Evolutionary conservation across 2,113 vertebrate genomes (phyloP).

Genomic region (Parus major): DNA sequence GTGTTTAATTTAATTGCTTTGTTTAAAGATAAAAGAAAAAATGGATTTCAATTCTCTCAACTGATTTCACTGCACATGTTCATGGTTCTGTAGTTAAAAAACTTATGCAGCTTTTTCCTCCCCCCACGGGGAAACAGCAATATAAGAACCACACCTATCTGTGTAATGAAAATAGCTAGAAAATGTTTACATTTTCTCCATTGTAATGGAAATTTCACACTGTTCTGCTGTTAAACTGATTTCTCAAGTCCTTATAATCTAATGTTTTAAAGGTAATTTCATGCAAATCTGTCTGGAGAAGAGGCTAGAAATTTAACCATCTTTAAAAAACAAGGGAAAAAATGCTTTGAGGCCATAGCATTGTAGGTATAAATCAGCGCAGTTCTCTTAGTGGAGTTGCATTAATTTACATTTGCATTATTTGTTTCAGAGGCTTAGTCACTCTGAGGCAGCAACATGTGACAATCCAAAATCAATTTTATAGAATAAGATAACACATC

Average conservation of each 20-base stretch:
- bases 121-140: slow-evolving; percentile 26
- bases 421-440: background rate
- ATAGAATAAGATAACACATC: background rate
- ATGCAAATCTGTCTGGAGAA: background rate
- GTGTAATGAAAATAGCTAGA: slow-evolving; percentile 48
- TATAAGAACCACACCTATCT: slow-evolving; percentile 36
- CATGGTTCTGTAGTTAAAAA: slow-evolving; percentile 3
- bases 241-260: slow-evolving; percentile 1
- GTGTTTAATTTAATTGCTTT: slow-evolving; percentile 62
- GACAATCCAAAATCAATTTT: background rate
- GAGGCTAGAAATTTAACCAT: background rate
- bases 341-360: background rate
- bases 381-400: background rate
- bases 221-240: slow-evolving; percentile 8
- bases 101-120: slow-evolving; percentile 25
- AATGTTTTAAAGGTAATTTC: slow-evolving; percentile 12
- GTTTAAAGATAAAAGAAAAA: slow-evolving; percentile 59
- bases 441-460: background rate
- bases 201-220: slow-evolving; percentile 56
- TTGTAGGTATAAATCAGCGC: background rate
- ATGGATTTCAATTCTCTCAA: slow-evolving; percentile 41
- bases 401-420: background rate
- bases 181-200: slow-evolving; percentile 55
- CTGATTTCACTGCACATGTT: slow-evolving; percentile 53
- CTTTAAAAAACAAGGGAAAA: background rate